A percentile compares a stretch with the other conserved stretches of the same genome.
Evolutionary conservation across 2,888 invertebrate genomes (phyloP).

Genomic region (Frankliniella intonsa): DNA sequence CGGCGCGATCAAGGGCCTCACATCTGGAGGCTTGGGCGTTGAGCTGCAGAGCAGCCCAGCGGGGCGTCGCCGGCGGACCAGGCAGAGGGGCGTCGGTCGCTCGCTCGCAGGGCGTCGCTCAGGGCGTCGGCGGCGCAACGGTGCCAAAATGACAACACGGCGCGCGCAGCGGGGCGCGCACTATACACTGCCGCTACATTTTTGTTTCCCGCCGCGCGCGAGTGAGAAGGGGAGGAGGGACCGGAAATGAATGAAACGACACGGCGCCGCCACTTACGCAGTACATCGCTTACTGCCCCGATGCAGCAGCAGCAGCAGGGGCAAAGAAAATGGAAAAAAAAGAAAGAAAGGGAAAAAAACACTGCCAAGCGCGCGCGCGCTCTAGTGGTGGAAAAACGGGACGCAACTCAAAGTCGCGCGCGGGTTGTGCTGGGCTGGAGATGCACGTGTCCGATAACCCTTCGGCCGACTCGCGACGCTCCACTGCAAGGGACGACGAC

Average conservation of each 20-base stretch:
- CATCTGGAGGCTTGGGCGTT: neutral
- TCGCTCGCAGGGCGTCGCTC: neutral
- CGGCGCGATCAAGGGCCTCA: conserved; percentile 21
- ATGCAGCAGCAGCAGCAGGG: too few species aligned
- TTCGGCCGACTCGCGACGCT: too few species aligned
- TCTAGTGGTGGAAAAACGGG: too few species aligned
- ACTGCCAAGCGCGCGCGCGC: too few species aligned
- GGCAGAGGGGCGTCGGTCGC: neutral
- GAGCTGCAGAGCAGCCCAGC: neutral
- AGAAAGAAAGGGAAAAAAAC: too few species aligned
- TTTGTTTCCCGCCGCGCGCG: neutral
- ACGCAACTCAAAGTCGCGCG: too few species aligned
- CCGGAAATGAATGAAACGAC: neutral
- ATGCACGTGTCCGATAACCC: too few species aligned
- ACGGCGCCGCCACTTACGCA: neutral
- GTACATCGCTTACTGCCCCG: too few species aligned
- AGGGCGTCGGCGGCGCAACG: neutral
- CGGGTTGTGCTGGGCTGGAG: too few species aligned
- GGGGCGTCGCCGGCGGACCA: neutral
- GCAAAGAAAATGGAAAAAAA: too few species aligned
- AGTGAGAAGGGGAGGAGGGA: too few species aligned
- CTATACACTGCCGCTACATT: neutral
- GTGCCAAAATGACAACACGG: conserved; percentile 14
- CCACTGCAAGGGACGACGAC: too few species aligned
- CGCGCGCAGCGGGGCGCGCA: neutral